Conservation (phyloP, 2,888 invertebrate species). For the Harpalus rufipes region DNA sequence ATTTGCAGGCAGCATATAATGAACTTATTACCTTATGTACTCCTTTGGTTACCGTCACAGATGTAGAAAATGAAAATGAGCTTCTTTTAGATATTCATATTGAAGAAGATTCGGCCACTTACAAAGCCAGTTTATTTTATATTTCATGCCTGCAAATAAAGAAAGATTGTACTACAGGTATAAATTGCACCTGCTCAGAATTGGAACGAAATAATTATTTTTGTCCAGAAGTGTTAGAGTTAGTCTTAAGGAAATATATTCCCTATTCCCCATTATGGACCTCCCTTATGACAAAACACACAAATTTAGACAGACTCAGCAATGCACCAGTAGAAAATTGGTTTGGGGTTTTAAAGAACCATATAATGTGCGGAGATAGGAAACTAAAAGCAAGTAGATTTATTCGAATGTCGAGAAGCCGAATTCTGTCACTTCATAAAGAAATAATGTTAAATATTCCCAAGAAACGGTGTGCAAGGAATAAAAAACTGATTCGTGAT, state of each 20-base stretch:
- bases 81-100: not conserved
- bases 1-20: not conserved
- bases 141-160: not conserved
- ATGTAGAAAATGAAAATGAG: not conserved
- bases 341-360: constrained; percentile 30
- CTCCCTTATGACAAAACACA: not conserved
- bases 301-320: not conserved
- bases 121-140: constrained; percentile 2
- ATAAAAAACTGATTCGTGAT: not conserved
- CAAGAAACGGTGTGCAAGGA: constrained; percentile 17
- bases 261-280: constrained; percentile 29
- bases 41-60: not conserved
- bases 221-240: constrained; percentile 12
- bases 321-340: constrained; percentile 27
- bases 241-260: not conserved
- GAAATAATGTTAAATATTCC: constrained; percentile 15
- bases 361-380: not conserved
- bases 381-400: constrained; percentile 12
- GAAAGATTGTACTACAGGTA: not conserved
- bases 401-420: not conserved
- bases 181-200: not conserved
- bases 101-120: not conserved
- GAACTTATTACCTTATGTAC: not conserved
- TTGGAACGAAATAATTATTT: not conserved
- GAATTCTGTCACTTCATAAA: constrained; percentile 7